Conservation (phyloP, 2,113 vertebrate species). For the Nothoprocta perdicaria region DNA sequence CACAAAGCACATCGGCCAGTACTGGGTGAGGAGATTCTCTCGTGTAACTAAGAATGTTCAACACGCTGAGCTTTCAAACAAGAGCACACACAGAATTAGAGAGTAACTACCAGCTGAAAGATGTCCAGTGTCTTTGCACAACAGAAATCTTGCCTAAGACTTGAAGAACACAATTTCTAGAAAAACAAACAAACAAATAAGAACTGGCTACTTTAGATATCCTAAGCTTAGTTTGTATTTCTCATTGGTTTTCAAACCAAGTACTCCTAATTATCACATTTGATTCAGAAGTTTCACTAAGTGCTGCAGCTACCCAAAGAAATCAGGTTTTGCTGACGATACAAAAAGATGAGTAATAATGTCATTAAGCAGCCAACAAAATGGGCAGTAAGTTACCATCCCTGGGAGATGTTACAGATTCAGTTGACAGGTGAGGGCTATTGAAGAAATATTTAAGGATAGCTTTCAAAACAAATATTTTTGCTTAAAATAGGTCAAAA, state of each 20-base stretch:
- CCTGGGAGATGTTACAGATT: neutral
- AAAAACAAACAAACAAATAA: neutral
- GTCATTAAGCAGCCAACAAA: neutral
- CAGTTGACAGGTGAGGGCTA: neutral
- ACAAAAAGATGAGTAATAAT: neutral
- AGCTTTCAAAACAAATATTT: neutral
- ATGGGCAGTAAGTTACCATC: conserved; percentile 16
- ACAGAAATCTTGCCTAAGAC: neutral
- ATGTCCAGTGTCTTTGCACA: neutral
- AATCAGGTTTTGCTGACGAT: neutral
- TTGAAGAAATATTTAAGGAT: neutral
- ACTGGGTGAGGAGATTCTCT: neutral
- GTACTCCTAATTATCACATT: neutral
- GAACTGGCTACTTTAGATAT: neutral
- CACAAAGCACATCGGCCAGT: neutral
- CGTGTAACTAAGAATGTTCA: fast-evolving
- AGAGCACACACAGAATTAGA: fast-evolving
- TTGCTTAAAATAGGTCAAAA: neutral
- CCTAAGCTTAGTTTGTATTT: neutral
- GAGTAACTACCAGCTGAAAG: neutral
- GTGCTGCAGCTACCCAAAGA: neutral
- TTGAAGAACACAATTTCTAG: neutral
- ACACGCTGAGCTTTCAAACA: neutral
- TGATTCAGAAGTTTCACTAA: neutral
- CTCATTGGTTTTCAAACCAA: neutral